Percentiles rank a stretch among this genome's conserved stretches.
phyloP scores from a whole-genome alignment of 1,140 invertebrate genomes.

The Diploscapter pachys region DNA sequence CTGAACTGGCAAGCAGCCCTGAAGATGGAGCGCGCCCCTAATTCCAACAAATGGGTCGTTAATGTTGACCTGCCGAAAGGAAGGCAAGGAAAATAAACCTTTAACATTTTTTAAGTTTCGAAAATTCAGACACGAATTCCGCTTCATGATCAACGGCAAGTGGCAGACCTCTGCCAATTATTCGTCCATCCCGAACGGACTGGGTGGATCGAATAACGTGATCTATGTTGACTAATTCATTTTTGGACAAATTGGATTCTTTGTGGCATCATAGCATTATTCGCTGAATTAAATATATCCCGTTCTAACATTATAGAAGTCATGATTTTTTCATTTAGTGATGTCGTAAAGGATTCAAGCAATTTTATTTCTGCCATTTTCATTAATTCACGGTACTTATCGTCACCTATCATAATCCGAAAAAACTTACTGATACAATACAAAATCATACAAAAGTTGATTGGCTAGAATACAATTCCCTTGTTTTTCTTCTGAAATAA shows the following conservation, averaged over 20 bases:
- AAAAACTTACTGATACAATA: too few species aligned
- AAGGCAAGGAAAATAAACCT: not conserved
- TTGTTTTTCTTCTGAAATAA: not conserved
- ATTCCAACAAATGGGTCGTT: conserved; percentile 28
- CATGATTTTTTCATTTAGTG: not conserved
- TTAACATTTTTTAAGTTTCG: not conserved
- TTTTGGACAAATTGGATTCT: not conserved
- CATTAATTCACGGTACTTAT: not conserved
- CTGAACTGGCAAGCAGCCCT: conserved; percentile 51
- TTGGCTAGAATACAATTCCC: not conserved
- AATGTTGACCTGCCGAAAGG: conserved; percentile 45
- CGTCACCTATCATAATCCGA: not conserved
- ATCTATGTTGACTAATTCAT: conserved; percentile 33
- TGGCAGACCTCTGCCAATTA: conserved; percentile 44
- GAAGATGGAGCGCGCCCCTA: conserved; percentile 15
- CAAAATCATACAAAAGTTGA: not conserved
- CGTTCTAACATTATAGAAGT: not conserved
- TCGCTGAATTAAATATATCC: not conserved
- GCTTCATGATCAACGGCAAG: conserved; percentile 46
- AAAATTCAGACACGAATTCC: conserved; percentile 40
- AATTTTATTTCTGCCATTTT: not conserved
- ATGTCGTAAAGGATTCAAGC: not conserved
- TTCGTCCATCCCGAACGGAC: conserved; percentile 37
- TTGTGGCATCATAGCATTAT: not conserved
- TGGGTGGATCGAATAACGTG: conserved; percentile 45